A percentile compares a stretch with the other conserved stretches of the same genome.
phyloP scores from a whole-genome alignment of 1,140 invertebrate genomes.

The Hyposmocoma kahamanoa region DNA sequence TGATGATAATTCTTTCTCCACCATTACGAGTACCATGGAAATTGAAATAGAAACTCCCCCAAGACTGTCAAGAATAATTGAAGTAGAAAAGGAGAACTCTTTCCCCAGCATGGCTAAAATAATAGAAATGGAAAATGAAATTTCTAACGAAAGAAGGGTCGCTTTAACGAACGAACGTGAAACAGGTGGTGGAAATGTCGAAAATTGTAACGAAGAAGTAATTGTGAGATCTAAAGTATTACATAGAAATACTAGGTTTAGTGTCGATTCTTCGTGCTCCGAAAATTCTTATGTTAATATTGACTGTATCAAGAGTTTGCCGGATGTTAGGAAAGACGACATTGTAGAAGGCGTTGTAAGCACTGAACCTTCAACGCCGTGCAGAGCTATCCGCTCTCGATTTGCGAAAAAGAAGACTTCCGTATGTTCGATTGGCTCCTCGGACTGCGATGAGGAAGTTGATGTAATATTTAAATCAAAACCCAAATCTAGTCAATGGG shows the following conservation, averaged over 20 bases:
- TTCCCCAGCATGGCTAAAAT: conserved; percentile 65
- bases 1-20: conserved; percentile 49
- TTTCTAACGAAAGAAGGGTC: conserved; percentile 63
- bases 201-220: conserved; percentile 48
- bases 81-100: conserved; percentile 50
- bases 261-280: conserved; percentile 70
- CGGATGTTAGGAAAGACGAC: conserved; percentile 64
- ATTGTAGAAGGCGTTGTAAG: conserved; percentile 31
- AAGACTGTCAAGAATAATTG: conserved; percentile 49
- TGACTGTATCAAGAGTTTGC: conserved; percentile 65
- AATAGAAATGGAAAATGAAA: conserved; percentile 70
- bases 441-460: conserved; percentile 67
- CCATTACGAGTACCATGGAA: conserved; percentile 36
- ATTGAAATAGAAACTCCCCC: conserved; percentile 40
- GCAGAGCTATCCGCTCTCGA: conserved; percentile 51
- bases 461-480: conserved; percentile 74
- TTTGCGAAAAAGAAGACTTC: conserved; percentile 69
- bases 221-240: conserved; percentile 49
- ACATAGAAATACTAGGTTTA: conserved; percentile 66
- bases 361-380: conserved; percentile 41
- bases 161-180: conserved; percentile 63
- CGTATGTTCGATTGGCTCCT: conserved; percentile 70
- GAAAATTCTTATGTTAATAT: conserved; percentile 73
- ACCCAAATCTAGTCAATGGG: conserved; percentile 73
- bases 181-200: conserved; percentile 45